Evolutionary conservation across 2,113 vertebrate genomes (phyloP).

Genomic region (Dipodomys spectabilis): DNA sequence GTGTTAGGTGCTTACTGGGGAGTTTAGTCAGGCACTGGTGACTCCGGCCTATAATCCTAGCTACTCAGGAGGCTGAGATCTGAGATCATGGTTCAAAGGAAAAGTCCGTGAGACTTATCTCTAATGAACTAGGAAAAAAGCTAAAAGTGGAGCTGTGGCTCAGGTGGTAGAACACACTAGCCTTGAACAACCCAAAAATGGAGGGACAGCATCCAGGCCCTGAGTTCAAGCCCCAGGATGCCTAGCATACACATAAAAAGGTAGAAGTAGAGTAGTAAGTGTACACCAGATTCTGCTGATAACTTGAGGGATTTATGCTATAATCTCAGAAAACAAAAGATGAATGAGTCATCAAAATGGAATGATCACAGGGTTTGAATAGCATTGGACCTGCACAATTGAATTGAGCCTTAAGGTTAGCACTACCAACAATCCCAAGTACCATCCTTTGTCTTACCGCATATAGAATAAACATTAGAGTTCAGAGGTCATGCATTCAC

Average conservation of each 20-base stretch:
- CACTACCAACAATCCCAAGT: background rate
- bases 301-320: background rate
- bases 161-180: too few relatives aligned
- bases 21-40: too few relatives aligned
- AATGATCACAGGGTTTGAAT: constrained; percentile 23
- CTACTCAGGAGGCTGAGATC: too few relatives aligned
- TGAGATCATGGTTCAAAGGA: too few relatives aligned
- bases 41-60: too few relatives aligned
- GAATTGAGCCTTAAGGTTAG: background rate
- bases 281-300: background rate
- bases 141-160: too few relatives aligned
- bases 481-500: background rate
- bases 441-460: background rate
- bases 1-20: too few relatives aligned
- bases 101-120: too few relatives aligned
- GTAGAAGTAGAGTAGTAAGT: background rate
- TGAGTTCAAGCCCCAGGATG: too few relatives aligned
- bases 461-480: background rate
- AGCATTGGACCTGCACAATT: background rate
- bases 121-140: too few relatives aligned
- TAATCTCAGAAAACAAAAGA: constrained; percentile 9
- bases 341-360: background rate
- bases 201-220: too few relatives aligned
- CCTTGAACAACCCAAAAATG: too few relatives aligned
- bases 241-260: background rate